phyloP scores from a whole-genome alignment of 2,113 vertebrate genomes.

The Callorhinus ursinus region DNA sequence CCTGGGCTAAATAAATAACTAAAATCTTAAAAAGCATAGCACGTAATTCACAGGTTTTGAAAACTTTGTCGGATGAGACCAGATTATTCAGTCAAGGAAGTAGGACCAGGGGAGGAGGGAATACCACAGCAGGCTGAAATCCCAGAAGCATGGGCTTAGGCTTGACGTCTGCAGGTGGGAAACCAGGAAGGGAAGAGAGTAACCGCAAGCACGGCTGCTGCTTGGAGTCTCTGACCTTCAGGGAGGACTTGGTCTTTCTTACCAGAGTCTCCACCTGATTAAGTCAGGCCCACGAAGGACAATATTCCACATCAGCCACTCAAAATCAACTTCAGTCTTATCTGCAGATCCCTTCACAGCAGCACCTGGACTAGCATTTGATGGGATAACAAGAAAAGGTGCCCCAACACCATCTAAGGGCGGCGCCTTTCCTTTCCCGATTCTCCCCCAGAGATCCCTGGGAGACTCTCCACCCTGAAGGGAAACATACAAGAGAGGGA shows the following conservation, averaged over 20 bases:
- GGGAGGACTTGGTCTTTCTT: background rate
- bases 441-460: background rate
- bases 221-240: background rate
- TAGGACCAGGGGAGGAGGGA: background rate
- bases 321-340: background rate
- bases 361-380: background rate
- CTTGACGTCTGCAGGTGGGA: background rate
- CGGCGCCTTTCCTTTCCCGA: background rate
- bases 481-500: background rate
- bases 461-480: background rate
- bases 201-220: fast-evolving
- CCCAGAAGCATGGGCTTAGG: background rate
- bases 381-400: background rate
- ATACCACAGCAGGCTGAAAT: fast-evolving
- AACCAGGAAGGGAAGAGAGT: background rate
- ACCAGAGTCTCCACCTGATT: background rate
- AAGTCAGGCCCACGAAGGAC: background rate
- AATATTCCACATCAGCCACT: background rate
- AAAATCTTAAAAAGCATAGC: background rate
- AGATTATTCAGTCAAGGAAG: background rate
- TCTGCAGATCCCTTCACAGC: background rate
- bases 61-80: background rate
- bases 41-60: background rate
- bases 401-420: fast-evolving
- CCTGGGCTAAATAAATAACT: background rate